Evolutionary conservation across 30 jellyfish, hydroid and myxozoan species (phyloP), one percentile per base, ranked within the genome.

Genomic region (Rhopilema esculentum): DNA sequence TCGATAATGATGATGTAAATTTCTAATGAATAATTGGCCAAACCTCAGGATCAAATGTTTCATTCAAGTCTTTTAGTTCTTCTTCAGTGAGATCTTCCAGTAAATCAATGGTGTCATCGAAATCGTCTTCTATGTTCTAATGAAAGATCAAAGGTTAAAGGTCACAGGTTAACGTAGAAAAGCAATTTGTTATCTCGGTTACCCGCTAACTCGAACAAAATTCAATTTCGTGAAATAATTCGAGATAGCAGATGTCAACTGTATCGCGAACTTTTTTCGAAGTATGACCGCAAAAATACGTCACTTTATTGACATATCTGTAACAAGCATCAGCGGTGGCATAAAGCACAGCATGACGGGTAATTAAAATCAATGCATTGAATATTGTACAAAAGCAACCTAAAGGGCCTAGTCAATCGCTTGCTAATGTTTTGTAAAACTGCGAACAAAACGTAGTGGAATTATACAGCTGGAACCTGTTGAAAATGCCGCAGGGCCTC

Each of bases 1-100:
- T 12, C 57, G 57, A n/a, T 40, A 12, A 40, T 40, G 57, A 40
- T 40, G 57, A 40, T 40, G 57, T 2, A 6, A 12, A 40, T 40
- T 40, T 2, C 12, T 6, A 40, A 2, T 27, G 49, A 0, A n/a
- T 19, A 22, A 33, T 31, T 8, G 73, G 8, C 19, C 70, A 25
- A 25, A 84, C 92, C 81, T 84, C 92, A 0, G 92, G 92, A 64
- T 84, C 92, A 29, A 84, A 84, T 18, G 73, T 29, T 16, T 84
- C 81, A 52, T 84, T 84, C 81, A 84, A 26, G 9, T 70, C 92
- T n/a, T 70, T 65, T 16, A 84, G 73, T 33, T 84, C 92, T 24
- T 84, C 92, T 66, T 84, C 92, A 0, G 92, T 84, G 49, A 84
- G 81, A 25, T 84, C 92, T 31, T 84, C 92, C 21, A 84, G 75